These are phyloP conservation scores for Sisor rabdophorus DNA, from an alignment of 2,113 vertebrate genomes.

Conservation along the genomic window DNA sequence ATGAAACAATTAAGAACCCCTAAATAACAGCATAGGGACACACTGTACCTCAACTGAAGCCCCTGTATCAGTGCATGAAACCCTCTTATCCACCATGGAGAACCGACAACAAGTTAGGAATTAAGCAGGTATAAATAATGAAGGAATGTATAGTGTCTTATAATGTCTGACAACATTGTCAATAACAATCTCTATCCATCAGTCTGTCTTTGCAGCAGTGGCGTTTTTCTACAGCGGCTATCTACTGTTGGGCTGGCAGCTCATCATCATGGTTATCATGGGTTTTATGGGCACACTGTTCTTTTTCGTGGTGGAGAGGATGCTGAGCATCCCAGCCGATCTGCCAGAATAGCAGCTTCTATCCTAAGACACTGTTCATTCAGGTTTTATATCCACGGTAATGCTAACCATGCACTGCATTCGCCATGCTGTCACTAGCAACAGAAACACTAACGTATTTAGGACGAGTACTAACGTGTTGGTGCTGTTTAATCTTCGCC, in stretches of 20 bases:
- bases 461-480: too few species aligned
- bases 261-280: constrained; percentile 86
- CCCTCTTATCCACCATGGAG: too few species aligned
- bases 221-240: constrained; percentile 98
- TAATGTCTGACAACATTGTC: not conserved
- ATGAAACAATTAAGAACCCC: too few species aligned
- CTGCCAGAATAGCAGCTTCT: constrained; percentile 56
- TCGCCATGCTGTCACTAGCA: not conserved
- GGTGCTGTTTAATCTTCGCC: not conserved
- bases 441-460: not conserved
- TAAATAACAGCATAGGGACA: too few species aligned
- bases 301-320: constrained; percentile 86
- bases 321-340: constrained; percentile 56
- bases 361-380: not conserved
- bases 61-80: too few species aligned
- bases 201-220: constrained; percentile 90
- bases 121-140: too few species aligned
- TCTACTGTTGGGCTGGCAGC: constrained; percentile 88
- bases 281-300: constrained; percentile 86
- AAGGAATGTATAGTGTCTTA: too few species aligned
- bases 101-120: too few species aligned
- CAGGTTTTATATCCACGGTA: not conserved
- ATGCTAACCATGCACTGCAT: not conserved
- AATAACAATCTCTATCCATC: constrained; percentile 13
- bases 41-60: too few species aligned